Evolutionary conservation across 1,140 invertebrate species (phyloP).

Genomic region (Bombyx mandarina): DNA sequence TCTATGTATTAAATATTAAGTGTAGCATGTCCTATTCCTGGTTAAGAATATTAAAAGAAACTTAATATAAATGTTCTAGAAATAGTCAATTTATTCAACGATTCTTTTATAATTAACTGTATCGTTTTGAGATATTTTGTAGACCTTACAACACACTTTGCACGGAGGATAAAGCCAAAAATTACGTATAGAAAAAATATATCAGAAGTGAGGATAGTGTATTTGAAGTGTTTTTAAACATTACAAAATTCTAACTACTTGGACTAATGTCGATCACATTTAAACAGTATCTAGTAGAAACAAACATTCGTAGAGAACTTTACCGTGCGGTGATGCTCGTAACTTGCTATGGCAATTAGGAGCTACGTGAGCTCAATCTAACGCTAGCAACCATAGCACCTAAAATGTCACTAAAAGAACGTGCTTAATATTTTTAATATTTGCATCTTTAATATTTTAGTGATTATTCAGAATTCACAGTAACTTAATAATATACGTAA

Average conservation of each 20-base stretch:
- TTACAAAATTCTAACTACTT: conserved; percentile 16
- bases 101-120: too few species aligned
- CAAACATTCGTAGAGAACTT: conserved; percentile 39
- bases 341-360: conserved; percentile 51
- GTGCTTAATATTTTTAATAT: conserved; percentile 33
- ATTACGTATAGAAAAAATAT: too few species aligned
- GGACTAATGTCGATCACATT: conserved; percentile 22
- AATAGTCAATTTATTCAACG: too few species aligned
- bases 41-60: too few species aligned
- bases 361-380: conserved; percentile 51
- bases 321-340: conserved; percentile 58
- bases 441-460: conserved; percentile 6
- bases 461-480: conserved; percentile 36
- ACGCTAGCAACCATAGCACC: conserved; percentile 43
- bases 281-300: conserved; percentile 18
- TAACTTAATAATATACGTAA: conserved; percentile 7
- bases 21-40: too few species aligned
- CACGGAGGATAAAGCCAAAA: too few species aligned
- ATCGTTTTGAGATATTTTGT: too few species aligned
- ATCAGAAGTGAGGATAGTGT: too few species aligned
- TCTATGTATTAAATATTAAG: too few species aligned
- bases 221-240: too few species aligned
- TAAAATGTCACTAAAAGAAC: conserved; percentile 43
- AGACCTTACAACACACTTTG: too few species aligned
- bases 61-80: too few species aligned